phyloP scores from a whole-genome alignment of 2,888 invertebrate species.

The Perithous albicinctus region DNA sequence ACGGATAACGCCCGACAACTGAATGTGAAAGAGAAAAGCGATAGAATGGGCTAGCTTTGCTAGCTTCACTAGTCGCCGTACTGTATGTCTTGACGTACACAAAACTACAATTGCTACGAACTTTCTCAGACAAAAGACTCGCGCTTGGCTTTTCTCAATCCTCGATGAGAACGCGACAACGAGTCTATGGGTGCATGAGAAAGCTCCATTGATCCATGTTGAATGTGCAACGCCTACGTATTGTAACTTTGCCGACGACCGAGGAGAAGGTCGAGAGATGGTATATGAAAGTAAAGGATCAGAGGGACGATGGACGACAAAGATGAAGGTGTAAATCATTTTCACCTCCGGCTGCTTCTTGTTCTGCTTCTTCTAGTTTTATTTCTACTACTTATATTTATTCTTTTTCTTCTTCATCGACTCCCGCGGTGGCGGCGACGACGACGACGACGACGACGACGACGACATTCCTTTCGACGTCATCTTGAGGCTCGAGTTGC shows the following conservation, averaged over 20 bases:
- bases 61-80: conserved; percentile 17
- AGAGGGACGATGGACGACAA: conserved; percentile 16
- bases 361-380: background rate
- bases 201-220: conserved; percentile 75
- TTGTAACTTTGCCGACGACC: conserved; percentile 71
- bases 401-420: background rate
- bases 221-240: conserved; percentile 70
- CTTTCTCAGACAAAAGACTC: conserved; percentile 50
- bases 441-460: background rate
- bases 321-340: conserved; percentile 6
- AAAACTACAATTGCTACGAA: conserved; percentile 12
- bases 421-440: background rate
- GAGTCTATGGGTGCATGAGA: conserved; percentile 1
- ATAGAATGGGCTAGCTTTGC: background rate
- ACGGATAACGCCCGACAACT: background rate
- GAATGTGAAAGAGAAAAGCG: background rate
- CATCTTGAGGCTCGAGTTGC: conserved; percentile 3
- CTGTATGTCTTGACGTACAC: conserved; percentile 26
- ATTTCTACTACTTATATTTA: background rate
- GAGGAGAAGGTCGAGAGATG: background rate
- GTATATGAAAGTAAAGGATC: conserved; percentile 14
- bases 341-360: background rate
- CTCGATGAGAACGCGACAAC: conserved; percentile 41
- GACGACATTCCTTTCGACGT: conserved; percentile 8
- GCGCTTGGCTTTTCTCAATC: conserved; percentile 24